phyloP scores from a whole-genome alignment of 2,113 vertebrate species.

The Hypomesus transpacificus region DNA sequence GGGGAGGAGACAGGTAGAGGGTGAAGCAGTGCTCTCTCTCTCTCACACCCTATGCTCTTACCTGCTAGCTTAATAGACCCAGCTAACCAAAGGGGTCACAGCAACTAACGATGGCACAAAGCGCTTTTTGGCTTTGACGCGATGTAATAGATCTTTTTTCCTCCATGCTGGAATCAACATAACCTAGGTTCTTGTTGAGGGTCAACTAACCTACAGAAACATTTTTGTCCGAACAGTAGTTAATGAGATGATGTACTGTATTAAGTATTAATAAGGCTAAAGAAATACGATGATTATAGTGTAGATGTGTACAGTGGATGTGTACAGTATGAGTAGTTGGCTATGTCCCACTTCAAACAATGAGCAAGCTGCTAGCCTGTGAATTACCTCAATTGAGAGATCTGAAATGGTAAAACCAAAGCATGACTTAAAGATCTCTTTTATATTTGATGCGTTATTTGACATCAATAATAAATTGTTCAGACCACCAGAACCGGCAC shows the following conservation, averaged over 20 bases:
- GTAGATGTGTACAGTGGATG: too few relatives aligned
- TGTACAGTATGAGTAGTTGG: background rate
- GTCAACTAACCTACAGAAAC: background rate
- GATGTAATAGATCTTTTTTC: too few relatives aligned
- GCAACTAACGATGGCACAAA: too few relatives aligned
- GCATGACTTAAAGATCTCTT: constrained; percentile 9
- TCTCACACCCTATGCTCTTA: background rate
- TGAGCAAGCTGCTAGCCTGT: background rate
- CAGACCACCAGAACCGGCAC: constrained; percentile 3
- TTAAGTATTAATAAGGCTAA: too few relatives aligned
- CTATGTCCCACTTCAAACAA: background rate
- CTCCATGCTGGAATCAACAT: too few relatives aligned
- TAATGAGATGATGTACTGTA: background rate
- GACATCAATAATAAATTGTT: constrained; percentile 29
- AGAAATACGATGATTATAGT: too few relatives aligned
- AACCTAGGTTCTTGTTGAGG: too few relatives aligned
- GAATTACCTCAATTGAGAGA: background rate
- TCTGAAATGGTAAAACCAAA: constrained; percentile 8
- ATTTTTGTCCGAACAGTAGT: background rate
- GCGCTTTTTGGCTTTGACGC: too few relatives aligned
- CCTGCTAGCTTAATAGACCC: background rate
- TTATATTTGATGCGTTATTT: constrained; percentile 32
- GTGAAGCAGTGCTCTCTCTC: background rate
- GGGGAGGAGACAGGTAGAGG: constrained; percentile 34
- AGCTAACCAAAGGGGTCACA: background rate